A percentile compares a stretch with the other conserved stretches of the same genome.
Evolutionary conservation across 2,113 vertebrate genomes (phyloP).

Genomic region (Haemorhous mexicanus): DNA sequence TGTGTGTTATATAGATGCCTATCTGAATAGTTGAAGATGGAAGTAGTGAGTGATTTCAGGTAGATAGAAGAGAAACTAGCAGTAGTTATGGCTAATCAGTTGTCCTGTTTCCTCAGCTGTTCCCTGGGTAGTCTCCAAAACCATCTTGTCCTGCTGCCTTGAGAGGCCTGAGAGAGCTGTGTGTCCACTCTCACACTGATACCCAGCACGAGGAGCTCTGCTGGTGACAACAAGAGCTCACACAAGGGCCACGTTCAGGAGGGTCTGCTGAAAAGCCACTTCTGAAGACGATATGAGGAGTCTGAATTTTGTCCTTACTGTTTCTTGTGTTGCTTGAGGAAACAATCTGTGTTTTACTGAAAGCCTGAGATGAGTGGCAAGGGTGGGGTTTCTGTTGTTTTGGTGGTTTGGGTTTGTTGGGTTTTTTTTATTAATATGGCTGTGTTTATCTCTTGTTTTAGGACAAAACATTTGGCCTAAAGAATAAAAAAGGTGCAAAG

Average conservation of each 20-base stretch:
- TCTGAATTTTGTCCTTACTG: not conserved
- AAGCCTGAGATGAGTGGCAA: not conserved
- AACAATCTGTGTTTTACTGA: not conserved
- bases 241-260: not conserved
- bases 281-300: not conserved
- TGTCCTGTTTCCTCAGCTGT: not conserved
- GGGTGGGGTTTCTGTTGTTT: not conserved
- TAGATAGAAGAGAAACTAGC: fast-evolving
- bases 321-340: not conserved
- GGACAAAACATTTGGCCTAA: conserved; percentile 98
- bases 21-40: not conserved
- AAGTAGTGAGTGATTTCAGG: not conserved
- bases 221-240: not conserved
- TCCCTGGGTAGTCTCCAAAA: not conserved
- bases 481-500: conserved; percentile 98
- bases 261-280: not conserved
- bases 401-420: too few relatives aligned
- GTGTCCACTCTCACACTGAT: fast-evolving
- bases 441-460: conserved; percentile 49
- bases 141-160: not conserved
- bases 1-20: not conserved
- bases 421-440: not conserved
- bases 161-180: not conserved
- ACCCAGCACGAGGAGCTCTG: fast-evolving
- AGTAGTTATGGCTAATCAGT: not conserved